Evolutionary conservation across 2,888 invertebrate species (phyloP), one percentile per base, ranked within the genome.

Genomic region (Abrostola triplasia): DNA sequence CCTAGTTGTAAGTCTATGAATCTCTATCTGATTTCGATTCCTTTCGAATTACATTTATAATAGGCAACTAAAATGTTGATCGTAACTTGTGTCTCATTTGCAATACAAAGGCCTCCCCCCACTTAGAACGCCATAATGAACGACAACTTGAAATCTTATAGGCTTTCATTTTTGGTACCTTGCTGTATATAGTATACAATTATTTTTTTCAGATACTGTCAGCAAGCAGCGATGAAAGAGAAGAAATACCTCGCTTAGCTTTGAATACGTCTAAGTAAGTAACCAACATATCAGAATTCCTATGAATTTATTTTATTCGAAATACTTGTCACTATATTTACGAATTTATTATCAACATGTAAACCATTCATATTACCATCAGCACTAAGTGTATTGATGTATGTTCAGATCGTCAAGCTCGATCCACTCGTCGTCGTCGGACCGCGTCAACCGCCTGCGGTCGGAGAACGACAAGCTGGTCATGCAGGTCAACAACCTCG

Each of bases 181-280:
- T 13, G 13, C 13, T 7, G 7, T 7, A n/a, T 1, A 6, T 44
- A 24, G 24, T 24, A 24, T 24, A 24, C 4, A 24, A 24, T 6
- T 41, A 24, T 42, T 37, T 35, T 59, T 78, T 74, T 5, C 85
- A 94, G 94, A 93, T 94, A 58, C 74, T 94, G 6, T 94, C 94
- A 0, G 92, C 90, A 24, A 93, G 93, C 75, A 94, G 93, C 68
- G 94, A 94, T 59, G 93, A 93, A 48, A 84, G 85, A 36, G 93
- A 94, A 64, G 93, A 93, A 13, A 89, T 94, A 42, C 94, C 94
- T 1, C 84, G 92, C 0, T 84, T 94, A 2, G 91, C 89, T 56
- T 80, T 94, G 61, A 88, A 92, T 64, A 87, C 90, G 0, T 94
- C 94, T 11, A 92, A 92, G 94, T 94, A 73, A 89, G 93, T 86